Conservation (phyloP, 2,113 vertebrate genomes). For the Seriola aureovittata region DNA sequence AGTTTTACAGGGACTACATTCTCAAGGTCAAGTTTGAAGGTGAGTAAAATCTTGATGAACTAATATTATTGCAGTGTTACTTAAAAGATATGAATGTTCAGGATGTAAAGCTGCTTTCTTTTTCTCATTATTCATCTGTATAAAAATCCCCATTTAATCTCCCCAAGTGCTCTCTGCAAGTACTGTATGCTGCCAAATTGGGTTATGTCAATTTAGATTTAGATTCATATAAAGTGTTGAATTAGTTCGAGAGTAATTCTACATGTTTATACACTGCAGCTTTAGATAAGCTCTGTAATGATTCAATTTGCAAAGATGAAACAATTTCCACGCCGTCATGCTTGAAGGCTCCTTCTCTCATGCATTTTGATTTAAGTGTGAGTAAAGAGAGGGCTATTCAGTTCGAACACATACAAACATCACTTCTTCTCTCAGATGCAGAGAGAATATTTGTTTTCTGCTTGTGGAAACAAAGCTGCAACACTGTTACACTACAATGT, state of each 20-base stretch:
- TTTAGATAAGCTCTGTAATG: slow-evolving; percentile 49
- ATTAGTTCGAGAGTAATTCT: slow-evolving; percentile 25
- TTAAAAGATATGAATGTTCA: neutral
- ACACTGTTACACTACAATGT: neutral
- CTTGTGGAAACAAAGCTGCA: slow-evolving; percentile 8
- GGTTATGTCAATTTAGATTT: slow-evolving; percentile 41
- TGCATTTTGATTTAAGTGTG: slow-evolving; percentile 29
- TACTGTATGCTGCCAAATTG: slow-evolving; percentile 20
- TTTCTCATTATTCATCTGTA: slow-evolving; percentile 18
- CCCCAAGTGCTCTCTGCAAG: slow-evolving; percentile 3
- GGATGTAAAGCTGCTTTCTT: neutral
- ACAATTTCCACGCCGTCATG: slow-evolving; percentile 37
- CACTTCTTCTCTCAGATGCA: neutral
- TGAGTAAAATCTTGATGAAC: slow-evolving; percentile 79
- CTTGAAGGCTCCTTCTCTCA: slow-evolving; percentile 44
- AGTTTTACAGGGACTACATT: slow-evolving; percentile 97
- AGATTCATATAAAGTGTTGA: slow-evolving; percentile 51
- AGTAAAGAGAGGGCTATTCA: slow-evolving; percentile 8
- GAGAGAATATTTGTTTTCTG: slow-evolving; percentile 15
- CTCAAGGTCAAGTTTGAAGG: slow-evolving; percentile 97
- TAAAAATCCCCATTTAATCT: neutral
- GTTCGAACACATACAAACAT: slow-evolving; percentile 23
- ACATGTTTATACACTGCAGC: slow-evolving; percentile 41
- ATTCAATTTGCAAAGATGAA: slow-evolving; percentile 63
- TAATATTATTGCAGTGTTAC: neutral